Percentiles rank a stretch among this genome's conserved stretches.
phyloP scores from a whole-genome alignment of 2,797 vertebrate species.

The Sparus aurata region DNA sequence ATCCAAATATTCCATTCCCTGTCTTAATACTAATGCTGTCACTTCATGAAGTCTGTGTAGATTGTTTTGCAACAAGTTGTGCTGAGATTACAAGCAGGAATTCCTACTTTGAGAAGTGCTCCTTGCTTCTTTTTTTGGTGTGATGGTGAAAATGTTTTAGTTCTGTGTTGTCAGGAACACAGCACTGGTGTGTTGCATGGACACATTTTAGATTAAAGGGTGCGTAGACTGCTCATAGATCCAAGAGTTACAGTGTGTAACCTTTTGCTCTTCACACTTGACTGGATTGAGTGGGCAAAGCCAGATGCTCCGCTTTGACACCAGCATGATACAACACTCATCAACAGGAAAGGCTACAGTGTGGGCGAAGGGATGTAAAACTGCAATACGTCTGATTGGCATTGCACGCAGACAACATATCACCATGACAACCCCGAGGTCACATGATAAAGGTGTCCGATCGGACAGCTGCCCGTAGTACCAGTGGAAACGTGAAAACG shows the following conservation, averaged over 20 bases:
- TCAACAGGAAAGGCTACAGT: not conserved
- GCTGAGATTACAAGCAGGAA: too few species aligned
- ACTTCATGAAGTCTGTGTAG: too few species aligned
- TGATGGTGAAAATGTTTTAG: too few species aligned
- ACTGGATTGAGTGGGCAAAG: slow-evolving; percentile 15
- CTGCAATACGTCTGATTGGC: not conserved
- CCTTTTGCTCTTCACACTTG: slow-evolving; percentile 11
- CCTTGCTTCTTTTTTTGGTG: too few species aligned
- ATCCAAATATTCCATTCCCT: too few species aligned
- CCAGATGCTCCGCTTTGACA: slow-evolving; percentile 32
- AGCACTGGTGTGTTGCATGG: not conserved
- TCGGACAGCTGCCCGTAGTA: not conserved
- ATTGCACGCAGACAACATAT: not conserved
- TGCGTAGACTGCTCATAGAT: not conserved
- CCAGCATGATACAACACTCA: slow-evolving; percentile 24
- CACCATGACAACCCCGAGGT: not conserved
- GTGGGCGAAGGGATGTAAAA: not conserved
- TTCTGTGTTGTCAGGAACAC: too few species aligned
- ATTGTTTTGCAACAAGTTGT: too few species aligned
- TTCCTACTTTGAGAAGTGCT: too few species aligned
- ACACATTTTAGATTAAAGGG: slow-evolving; percentile 2
- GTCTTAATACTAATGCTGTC: too few species aligned
- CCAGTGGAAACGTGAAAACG: not conserved
- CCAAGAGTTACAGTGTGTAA: not conserved
- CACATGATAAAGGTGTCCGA: not conserved